Percentiles rank a stretch among this genome's conserved stretches.
Conservation (phyloP, 2,797 vertebrate genomes). For the Poeciliopsis turneri region DNA sequence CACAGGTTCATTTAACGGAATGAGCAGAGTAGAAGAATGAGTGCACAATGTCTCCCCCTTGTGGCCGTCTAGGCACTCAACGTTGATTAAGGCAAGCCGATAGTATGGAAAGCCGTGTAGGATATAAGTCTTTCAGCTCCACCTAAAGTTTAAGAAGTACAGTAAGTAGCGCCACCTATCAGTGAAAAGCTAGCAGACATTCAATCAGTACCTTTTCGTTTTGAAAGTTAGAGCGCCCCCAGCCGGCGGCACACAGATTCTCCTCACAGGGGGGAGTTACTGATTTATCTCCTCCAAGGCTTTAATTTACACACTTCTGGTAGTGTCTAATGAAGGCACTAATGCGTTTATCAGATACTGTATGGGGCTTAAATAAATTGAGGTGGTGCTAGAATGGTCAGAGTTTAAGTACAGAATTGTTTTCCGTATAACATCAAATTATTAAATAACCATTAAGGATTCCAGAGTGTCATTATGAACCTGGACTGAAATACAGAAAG, state of each 20-base stretch:
- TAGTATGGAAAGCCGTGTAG: neutral
- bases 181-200: neutral
- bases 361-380: neutral
- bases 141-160: neutral
- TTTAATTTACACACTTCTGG: neutral
- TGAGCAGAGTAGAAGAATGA: neutral
- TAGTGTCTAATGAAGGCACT: too few species aligned
- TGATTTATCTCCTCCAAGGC: neutral
- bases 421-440: neutral
- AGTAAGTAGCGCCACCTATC: neutral
- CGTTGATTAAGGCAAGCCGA: neutral
- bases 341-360: neutral
- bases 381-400: neutral
- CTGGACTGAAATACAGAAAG: neutral
- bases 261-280: neutral
- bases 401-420: neutral
- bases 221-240: neutral
- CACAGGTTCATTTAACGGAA: constrained; percentile 5
- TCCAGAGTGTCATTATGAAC: neutral
- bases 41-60: constrained; percentile 34
- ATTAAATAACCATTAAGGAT: neutral
- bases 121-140: neutral
- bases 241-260: neutral
- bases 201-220: neutral
- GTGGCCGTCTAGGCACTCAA: constrained; percentile 22